Evolutionary conservation across 1,140 invertebrate species (phyloP).

Genomic region (Lanistes nyassanus): DNA sequence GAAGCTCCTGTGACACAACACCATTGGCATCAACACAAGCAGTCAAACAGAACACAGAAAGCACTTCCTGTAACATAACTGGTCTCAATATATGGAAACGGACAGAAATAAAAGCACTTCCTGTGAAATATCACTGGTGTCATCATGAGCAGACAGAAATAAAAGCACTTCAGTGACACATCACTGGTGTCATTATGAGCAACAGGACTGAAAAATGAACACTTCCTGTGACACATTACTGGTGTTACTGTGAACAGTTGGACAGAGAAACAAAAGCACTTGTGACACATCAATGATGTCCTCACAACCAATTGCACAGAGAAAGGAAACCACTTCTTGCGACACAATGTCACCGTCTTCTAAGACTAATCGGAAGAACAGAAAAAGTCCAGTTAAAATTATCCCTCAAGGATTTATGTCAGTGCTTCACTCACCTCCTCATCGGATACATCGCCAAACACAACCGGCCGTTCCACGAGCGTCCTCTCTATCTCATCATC

Average conservation of each 20-base stretch:
- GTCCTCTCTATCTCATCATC: slow-evolving; percentile 50
- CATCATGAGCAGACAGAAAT: background rate
- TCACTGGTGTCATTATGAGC: background rate
- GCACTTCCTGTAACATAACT: background rate
- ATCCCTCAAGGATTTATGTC: background rate
- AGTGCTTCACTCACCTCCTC: slow-evolving; percentile 42
- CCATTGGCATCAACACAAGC: too few relatives aligned
- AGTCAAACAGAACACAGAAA: background rate
- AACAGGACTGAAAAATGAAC: too few relatives aligned
- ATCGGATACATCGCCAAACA: slow-evolving; percentile 47
- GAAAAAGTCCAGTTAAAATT: background rate
- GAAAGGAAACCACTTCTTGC: too few relatives aligned
- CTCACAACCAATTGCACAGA: background rate
- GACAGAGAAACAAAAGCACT: background rate
- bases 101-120: background rate
- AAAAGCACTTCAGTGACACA: background rate
- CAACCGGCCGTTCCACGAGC: slow-evolving; percentile 23
- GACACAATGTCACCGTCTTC: too few relatives aligned
- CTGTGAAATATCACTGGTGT: background rate
- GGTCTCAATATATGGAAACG: background rate
- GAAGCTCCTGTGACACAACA: slow-evolving; percentile 1
- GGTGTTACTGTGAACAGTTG: background rate
- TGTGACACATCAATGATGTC: background rate
- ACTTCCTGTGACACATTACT: too few relatives aligned
- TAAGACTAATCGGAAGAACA: background rate